Evolutionary conservation across 2,113 vertebrate species (phyloP), one percentile per base, ranked within the genome.

Genomic region (Polypterus senegalus): DNA sequence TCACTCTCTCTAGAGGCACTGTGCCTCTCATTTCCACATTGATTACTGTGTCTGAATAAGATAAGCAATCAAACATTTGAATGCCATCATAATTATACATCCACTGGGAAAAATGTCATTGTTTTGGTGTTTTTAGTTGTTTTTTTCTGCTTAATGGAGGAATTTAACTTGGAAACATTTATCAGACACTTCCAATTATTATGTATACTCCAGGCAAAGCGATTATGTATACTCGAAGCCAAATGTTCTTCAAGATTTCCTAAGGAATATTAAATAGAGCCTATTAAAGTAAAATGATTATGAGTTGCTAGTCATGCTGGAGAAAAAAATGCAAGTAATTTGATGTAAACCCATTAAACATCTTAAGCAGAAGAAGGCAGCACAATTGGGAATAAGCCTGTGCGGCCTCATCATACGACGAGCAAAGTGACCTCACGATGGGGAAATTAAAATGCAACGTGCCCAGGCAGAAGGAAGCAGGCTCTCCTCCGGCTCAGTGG

Each of bases 131-230:
- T 76, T 69, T 72, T 10, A 66, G 69, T 69, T 67, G 51, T 56
- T 44, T n/a, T 66, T 67, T 61, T 10, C 48, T 70, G 46, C 65
- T 67, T 73, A 71, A 77, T 74, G 65, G 74, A 66, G 61, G 61
- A 57, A 60, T 62, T 66, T 68, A 73, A 75, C 70, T 71, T 66
- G 74, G 63, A 64, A 68, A 73, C 65, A 72, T 66, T 79, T 77
- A 77, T 81, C 75, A 66, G 63, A 67, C 63, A 4, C 67, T 73
- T 78, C 79, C 73, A 70, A 77, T 81, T 77, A 77, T 74, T 65
- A 71, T 47, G 59, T 65, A 61, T 70, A 70, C 75, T 72, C 66
- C 49, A 62, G 71, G 75, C 70, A 69, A 76, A 74, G 73, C 71
- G 66, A 81, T 75, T 74, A 64, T 56, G 60, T 54, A 62, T 67